Conservation (phyloP, 1,140 invertebrate genomes). For the Phortica variegata region DNA sequence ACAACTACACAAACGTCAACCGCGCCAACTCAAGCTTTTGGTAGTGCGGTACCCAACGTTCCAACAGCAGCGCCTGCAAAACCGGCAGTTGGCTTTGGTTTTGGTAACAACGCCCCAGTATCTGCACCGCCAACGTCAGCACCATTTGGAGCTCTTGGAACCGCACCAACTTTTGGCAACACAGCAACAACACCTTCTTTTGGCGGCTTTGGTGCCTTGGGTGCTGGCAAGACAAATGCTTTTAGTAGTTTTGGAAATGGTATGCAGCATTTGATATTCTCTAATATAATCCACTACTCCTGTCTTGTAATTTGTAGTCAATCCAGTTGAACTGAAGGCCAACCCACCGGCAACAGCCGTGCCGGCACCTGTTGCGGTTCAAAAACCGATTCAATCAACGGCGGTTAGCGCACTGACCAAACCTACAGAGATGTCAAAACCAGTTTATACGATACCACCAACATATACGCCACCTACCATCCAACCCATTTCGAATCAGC, state of each 20-base stretch:
- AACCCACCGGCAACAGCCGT: background rate
- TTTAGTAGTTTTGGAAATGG: too few species aligned
- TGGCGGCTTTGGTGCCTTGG: background rate
- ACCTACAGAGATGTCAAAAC: slow-evolving; percentile 22
- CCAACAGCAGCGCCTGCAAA: slow-evolving; percentile 5
- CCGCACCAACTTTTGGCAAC: background rate
- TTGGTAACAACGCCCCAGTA: slow-evolving; percentile 2
- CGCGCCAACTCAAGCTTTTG: background rate
- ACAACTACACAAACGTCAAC: slow-evolving; percentile 16
- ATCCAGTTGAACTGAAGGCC: slow-evolving; percentile 4
- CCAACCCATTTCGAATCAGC: slow-evolving; percentile 1
- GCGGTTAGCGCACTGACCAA: background rate
- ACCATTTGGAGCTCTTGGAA: background rate
- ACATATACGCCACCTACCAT: slow-evolving; percentile 31
- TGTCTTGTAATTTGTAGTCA: too few species aligned
- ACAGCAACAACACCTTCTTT: background rate
- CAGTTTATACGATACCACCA: slow-evolving; percentile 41
- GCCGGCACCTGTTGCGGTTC: background rate
- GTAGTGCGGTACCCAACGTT: slow-evolving; percentile 1
- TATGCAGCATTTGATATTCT: too few species aligned
- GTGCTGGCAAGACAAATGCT: background rate
- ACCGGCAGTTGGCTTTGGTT: slow-evolving; percentile 18
- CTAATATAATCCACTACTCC: too few species aligned
- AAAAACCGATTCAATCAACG: background rate
- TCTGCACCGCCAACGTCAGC: background rate